Percentiles rank a stretch among this genome's conserved stretches.
phyloP scores from a whole-genome alignment of 92 coral and sea anemone genomes.

The Metridium senile region DNA sequence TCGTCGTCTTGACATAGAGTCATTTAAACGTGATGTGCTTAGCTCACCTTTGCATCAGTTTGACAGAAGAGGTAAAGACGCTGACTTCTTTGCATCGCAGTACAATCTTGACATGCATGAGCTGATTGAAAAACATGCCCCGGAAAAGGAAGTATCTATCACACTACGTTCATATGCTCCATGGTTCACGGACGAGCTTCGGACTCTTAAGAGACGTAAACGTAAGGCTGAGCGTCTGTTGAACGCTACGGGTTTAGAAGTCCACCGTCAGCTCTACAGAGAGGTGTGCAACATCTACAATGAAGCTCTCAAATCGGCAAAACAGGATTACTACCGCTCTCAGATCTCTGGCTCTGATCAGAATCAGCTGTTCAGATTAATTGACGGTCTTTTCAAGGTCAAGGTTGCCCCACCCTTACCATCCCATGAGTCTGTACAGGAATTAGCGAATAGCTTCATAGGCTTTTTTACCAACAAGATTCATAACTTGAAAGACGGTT shows the following conservation, averaged over 20 bases:
- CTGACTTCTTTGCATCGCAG: neutral
- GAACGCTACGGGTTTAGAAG: conserved; percentile 11
- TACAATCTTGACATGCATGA: neutral
- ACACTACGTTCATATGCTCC: conserved; percentile 42
- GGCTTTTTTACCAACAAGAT: conserved; percentile 16
- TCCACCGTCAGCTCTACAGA: conserved; percentile 36
- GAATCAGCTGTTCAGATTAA: conserved; percentile 35
- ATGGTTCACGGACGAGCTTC: conserved; percentile 39
- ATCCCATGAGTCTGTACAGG: conserved; percentile 17
- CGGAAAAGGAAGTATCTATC: neutral
- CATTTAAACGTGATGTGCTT: neutral
- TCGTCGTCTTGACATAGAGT: neutral
- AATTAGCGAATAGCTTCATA: conserved; percentile 33
- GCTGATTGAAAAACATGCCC: conserved; percentile 30
- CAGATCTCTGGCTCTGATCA: conserved; percentile 31
- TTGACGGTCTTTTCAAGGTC: conserved; percentile 35
- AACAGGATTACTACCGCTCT: conserved; percentile 12
- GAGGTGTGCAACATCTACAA: conserved; percentile 33
- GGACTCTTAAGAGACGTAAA: conserved; percentile 23
- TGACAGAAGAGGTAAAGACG: neutral
- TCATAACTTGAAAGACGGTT: neutral
- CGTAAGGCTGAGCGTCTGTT: conserved; percentile 32
- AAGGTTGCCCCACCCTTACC: conserved; percentile 38
- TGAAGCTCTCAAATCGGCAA: conserved; percentile 22
- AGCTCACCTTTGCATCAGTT: neutral